phyloP scores from a whole-genome alignment of 2,888 invertebrate species.

The Meghimatium bilineatum region DNA sequence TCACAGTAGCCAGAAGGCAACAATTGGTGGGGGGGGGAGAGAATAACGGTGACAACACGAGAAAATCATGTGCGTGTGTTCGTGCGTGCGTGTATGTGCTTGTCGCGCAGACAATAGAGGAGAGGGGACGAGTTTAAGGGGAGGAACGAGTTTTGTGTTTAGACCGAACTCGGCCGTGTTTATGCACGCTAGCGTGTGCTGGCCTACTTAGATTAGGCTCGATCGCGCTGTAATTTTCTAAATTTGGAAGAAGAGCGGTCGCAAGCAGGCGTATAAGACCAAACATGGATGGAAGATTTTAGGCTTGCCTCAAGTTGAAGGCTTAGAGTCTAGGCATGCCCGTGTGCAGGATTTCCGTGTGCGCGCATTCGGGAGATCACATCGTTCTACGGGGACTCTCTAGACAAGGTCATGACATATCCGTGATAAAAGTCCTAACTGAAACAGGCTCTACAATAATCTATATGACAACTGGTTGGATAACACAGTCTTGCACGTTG shows the following conservation, averaged over 20 bases:
- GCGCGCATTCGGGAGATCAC: conserved; percentile 20
- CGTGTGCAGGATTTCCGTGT: conserved; percentile 25
- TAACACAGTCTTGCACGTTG: background rate
- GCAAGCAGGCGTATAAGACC: conserved; percentile 12
- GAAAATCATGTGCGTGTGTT: conserved; percentile 32
- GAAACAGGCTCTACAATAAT: background rate
- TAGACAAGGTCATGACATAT: conserved; percentile 1
- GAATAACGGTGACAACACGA: conserved; percentile 8
- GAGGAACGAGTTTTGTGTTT: no score
- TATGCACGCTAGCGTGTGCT: conserved; percentile 46
- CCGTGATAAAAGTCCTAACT: background rate
- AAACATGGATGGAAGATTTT: conserved; percentile 35
- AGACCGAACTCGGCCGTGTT: conserved; percentile 29
- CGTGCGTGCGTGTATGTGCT: conserved; percentile 20
- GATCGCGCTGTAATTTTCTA: conserved; percentile 32
- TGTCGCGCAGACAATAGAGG: conserved; percentile 11
- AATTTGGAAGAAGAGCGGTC: conserved; percentile 39
- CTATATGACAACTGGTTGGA: background rate
- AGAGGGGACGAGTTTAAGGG: conserved; percentile 2
- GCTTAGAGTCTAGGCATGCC: conserved; percentile 27
- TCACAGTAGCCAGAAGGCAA: conserved; percentile 12
- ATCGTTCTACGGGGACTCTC: conserved; percentile 25
- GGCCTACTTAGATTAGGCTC: conserved; percentile 46
- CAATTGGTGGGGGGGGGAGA: background rate
- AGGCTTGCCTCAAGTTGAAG: conserved; percentile 21